phyloP scores from a whole-genome alignment of 2,888 invertebrate species.

The Leucophora obtusa region DNA sequence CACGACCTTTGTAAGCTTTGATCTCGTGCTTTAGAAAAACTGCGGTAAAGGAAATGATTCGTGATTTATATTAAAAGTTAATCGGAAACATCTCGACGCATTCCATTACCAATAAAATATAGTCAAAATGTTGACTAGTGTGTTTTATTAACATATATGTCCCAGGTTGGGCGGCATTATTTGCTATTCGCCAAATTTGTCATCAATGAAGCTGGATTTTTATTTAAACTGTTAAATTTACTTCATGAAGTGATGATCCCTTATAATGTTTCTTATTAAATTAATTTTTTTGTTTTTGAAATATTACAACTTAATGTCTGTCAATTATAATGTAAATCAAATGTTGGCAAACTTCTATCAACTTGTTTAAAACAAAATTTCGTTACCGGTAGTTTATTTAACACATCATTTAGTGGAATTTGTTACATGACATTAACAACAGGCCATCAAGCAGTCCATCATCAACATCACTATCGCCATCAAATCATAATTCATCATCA shows the following conservation, averaged over 20 bases:
- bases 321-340: background rate
- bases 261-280: background rate
- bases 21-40: no score
- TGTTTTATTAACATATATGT: no score
- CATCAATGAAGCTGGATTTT: no score
- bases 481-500: conserved; percentile 64
- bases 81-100: no score
- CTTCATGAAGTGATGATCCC: background rate
- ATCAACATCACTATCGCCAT: conserved; percentile 48
- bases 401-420: conserved; percentile 63
- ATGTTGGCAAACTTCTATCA: conserved; percentile 34
- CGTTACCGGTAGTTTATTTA: conserved; percentile 60
- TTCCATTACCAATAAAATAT: no score
- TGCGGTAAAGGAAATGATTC: no score
- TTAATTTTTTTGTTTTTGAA: background rate
- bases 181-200: no score
- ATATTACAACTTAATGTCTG: background rate
- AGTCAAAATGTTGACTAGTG: no score
- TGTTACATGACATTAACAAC: conserved; percentile 63
- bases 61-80: no score
- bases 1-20: no score
- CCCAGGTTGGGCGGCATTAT: no score
- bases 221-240: no score
- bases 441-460: conserved; percentile 37
- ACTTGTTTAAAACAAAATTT: conserved; percentile 46